A percentile compares a stretch with the other conserved stretches of the same genome.
phyloP scores from a whole-genome alignment of 2,888 invertebrate genomes.

The Drosophila stalkeri region DNA sequence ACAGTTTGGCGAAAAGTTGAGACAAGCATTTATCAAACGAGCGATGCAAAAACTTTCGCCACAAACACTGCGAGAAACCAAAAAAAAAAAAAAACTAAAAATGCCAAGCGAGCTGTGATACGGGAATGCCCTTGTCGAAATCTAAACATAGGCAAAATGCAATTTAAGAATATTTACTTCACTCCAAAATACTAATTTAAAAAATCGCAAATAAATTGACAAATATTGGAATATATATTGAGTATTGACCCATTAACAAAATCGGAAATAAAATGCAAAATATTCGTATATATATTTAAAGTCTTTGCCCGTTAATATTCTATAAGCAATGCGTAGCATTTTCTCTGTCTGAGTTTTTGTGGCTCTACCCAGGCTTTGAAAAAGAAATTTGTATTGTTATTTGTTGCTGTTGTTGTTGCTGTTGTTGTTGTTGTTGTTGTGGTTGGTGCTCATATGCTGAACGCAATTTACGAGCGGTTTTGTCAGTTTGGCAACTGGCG shows the following conservation, averaged over 20 bases:
- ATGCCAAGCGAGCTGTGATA: slow-evolving; percentile 1
- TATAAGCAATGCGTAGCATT: slow-evolving; percentile 20
- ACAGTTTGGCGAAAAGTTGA: slow-evolving; percentile 73
- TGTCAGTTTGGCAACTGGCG: slow-evolving; percentile 68
- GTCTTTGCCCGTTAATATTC: slow-evolving; percentile 9
- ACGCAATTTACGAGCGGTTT: slow-evolving; percentile 70
- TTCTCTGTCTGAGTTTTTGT: slow-evolving; percentile 36
- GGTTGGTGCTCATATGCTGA: slow-evolving; percentile 54
- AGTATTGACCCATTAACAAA: too few species aligned
- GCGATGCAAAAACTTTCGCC: slow-evolving; percentile 57
- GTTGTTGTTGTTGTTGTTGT: slow-evolving; percentile 18
- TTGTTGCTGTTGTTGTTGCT: slow-evolving; percentile 7
- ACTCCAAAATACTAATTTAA: neutral
- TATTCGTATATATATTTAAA: neutral
- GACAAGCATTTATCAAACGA: slow-evolving; percentile 74
- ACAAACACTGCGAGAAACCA: slow-evolving; percentile 40
- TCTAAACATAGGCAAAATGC: neutral
- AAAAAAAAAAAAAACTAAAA: slow-evolving; percentile 5
- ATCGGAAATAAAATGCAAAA: neutral
- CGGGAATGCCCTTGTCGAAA: slow-evolving; percentile 45
- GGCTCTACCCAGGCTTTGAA: slow-evolving; percentile 10
- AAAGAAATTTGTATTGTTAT: slow-evolving; percentile 31
- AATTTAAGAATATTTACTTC: neutral
- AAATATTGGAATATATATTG: neutral
- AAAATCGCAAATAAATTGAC: neutral